Base-by-base conservation (phyloP, 2,888 invertebrate species). In the Aleiodes testaceus region DNA sequence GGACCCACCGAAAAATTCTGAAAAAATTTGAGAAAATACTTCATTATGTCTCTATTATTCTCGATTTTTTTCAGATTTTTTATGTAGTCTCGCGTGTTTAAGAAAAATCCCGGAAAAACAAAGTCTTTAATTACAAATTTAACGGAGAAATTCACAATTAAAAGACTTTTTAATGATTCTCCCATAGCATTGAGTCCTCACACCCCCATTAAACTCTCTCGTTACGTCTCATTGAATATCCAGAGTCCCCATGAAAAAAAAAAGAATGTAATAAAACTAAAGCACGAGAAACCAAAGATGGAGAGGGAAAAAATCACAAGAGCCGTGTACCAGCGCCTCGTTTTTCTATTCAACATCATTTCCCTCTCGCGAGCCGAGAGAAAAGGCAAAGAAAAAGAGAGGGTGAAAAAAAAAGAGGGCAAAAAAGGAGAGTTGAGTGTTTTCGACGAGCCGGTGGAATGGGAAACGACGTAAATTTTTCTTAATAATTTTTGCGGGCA, bases 401-500 rank as follows among this genome's bases (percentile, higher is more conserved):
- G 36, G 7, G 36, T 11, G 36, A 36, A 1, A 11, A 55, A 47
- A 52, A 47, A 20, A 59, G 53, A 45, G 52, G 11, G 12, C 18
- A 36, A 59, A 9, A 30, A 14, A 36, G n/a, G 47, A 53, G 53
- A 42, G 12, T 67, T n/a, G 66, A 22, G 66, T 66, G 53, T 66
- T 66, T 53, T 53, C 44, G 53, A 66, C 53, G 66, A 66, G 66
- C 12, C n/a, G 5, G 65, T 50, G 55, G 55, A 55, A 55, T 14
- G 67, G 50, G 59, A 67, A 63, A 73, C 69, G 72, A 74, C 47
- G 72, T 72, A 69, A 74, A 77, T 75, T 77, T 75, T 75, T 77
- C 77, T 75, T 77, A 75, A 77, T 77, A 77, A 77, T 77, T 77
- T 75, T 77, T 73, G 73, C 69, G 73, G 77, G 70, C 67, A 72